A percentile compares a stretch with the other conserved stretches of the same genome.
phyloP scores from a whole-genome alignment of 2,113 vertebrate genomes.

The Carassius gibelio region DNA sequence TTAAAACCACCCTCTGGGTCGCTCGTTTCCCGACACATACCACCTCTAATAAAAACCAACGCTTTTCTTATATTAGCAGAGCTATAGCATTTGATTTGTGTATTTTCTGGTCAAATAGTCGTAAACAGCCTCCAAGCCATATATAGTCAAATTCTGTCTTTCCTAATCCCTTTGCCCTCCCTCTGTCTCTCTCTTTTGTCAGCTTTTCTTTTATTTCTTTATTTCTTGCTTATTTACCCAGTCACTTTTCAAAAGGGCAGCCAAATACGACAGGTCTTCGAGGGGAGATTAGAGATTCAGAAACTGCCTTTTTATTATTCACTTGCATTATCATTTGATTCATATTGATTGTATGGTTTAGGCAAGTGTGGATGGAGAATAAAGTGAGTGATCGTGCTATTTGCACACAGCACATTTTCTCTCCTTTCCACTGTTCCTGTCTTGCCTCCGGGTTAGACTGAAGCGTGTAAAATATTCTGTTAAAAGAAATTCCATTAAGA shows the following conservation, averaged over 20 bases:
- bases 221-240: slow-evolving; percentile 58
- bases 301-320: slow-evolving; percentile 53
- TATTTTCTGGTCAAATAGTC: slow-evolving; percentile 46
- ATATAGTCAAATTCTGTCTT: slow-evolving; percentile 30
- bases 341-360: slow-evolving; percentile 58
- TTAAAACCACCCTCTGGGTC: slow-evolving; percentile 48
- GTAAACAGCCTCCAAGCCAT: slow-evolving; percentile 41
- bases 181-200: slow-evolving; percentile 33
- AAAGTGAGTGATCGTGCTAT: slow-evolving; percentile 20
- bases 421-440: slow-evolving; percentile 5
- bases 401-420: slow-evolving; percentile 40
- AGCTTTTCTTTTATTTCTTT: slow-evolving; percentile 48
- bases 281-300: slow-evolving; percentile 64
- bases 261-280: slow-evolving; percentile 58
- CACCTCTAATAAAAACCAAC: slow-evolving; percentile 37
- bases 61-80: slow-evolving; percentile 42
- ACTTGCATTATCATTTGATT: slow-evolving; percentile 62
- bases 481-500: slow-evolving; percentile 39
- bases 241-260: slow-evolving; percentile 53
- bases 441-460: slow-evolving; percentile 29
- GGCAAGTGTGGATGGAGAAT: slow-evolving; percentile 30
- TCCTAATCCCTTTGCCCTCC: slow-evolving; percentile 54
- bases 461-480: slow-evolving; percentile 45
- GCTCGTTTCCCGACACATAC: slow-evolving; percentile 8
- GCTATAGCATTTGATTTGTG: slow-evolving; percentile 35